Percentiles rank a stretch among this genome's conserved stretches.
These are phyloP conservation scores for Cavia aperea DNA, from an alignment of 2,113 vertebrate species.

Conservation along the genomic window DNA sequence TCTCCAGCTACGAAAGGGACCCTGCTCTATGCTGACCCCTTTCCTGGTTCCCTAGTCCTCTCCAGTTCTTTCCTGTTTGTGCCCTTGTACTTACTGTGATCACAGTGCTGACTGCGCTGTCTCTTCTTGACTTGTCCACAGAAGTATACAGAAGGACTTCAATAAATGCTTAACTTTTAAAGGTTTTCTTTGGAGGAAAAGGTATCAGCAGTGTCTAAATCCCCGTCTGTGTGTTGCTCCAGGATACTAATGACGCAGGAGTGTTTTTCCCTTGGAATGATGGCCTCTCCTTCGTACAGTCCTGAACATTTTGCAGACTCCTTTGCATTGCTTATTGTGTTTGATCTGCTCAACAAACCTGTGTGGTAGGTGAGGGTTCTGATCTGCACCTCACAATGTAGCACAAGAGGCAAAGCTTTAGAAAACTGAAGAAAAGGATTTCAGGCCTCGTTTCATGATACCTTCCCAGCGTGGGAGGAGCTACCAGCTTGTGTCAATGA, in stretches of 20 bases:
- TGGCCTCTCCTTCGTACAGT: neutral
- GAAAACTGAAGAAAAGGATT: neutral
- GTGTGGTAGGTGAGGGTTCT: neutral
- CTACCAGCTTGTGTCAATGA: neutral
- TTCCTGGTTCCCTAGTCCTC: rapidly evolving
- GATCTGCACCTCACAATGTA: neutral
- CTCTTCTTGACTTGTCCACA: neutral
- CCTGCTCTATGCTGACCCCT: neutral
- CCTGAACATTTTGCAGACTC: neutral
- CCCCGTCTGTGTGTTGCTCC: neutral
- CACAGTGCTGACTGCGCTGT: neutral
- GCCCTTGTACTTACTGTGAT: neutral
- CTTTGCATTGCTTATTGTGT: neutral
- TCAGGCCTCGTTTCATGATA: neutral
- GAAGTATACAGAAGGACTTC: neutral
- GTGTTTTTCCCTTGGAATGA: neutral
- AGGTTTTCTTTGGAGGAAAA: neutral
- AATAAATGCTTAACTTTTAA: neutral
- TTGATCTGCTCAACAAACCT: neutral
- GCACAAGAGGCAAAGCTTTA: neutral
- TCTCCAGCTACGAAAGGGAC: neutral
- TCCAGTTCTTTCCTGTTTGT: neutral
- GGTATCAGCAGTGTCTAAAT: neutral
- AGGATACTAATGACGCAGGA: neutral
- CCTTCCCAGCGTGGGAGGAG: neutral